These are phyloP conservation scores for Crotalus horridus DNA, from an alignment of 2,113 vertebrate genomes.

Conservation along the genomic window DNA sequence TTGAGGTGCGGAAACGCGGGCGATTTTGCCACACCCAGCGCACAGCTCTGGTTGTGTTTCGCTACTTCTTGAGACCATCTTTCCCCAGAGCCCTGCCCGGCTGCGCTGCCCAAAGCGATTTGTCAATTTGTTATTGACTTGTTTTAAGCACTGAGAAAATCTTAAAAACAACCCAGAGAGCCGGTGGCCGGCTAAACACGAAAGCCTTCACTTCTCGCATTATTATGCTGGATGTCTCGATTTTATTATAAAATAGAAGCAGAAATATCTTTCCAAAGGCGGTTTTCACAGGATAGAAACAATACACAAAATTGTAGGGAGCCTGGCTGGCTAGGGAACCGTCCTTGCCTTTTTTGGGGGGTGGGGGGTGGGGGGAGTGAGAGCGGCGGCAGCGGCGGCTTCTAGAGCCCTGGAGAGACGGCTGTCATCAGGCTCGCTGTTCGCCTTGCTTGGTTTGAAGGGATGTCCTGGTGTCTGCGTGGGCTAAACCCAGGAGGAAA, in stretches of 20 bases:
- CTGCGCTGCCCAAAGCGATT: background rate
- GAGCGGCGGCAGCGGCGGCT: conserved; percentile 49
- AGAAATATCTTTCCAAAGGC: conserved; percentile 77
- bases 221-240: conserved; percentile 64
- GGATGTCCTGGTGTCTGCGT: too few species aligned
- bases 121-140: background rate
- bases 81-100: background rate
- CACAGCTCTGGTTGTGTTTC: background rate
- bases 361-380: conserved; percentile 11
- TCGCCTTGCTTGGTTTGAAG: background rate
- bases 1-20: background rate
- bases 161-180: background rate
- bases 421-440: conserved; percentile 2
- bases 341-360: conserved; percentile 31
- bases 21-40: background rate
- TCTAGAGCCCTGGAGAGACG: conserved; percentile 1
- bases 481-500: background rate
- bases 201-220: background rate
- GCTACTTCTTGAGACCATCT: background rate
- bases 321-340: conserved; percentile 47
- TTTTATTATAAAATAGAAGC: conserved; percentile 89
- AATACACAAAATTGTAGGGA: conserved; percentile 63
- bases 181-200: background rate
- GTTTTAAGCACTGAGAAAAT: background rate
- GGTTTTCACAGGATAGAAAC: conserved; percentile 80